Evolutionary conservation across 2,888 invertebrate genomes (phyloP).

Genomic region (Hybos culiciformis): DNA sequence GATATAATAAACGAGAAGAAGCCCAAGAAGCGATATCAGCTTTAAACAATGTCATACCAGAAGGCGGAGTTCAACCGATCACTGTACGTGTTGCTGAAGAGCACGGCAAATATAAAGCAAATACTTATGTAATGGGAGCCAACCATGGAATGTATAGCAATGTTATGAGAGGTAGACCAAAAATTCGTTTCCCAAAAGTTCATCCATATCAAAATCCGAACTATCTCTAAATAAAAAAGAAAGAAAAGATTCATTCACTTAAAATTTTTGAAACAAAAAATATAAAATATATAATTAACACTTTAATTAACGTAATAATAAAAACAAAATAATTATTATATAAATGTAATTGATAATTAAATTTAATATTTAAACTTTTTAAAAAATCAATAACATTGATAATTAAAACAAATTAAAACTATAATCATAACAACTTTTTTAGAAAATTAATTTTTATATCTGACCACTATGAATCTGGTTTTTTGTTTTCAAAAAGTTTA

Average conservation of each 20-base stretch:
- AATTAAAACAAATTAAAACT: too few relatives aligned
- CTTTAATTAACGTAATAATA: conserved; percentile 27
- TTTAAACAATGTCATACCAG: conserved; percentile 71
- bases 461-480: too few relatives aligned
- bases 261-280: conserved; percentile 6
- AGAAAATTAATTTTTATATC: too few relatives aligned
- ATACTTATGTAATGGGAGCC: conserved; percentile 26
- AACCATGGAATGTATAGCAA: conserved; percentile 27
- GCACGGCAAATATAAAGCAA: conserved; percentile 36
- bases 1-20: conserved; percentile 76
- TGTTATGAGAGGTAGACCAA: conserved; percentile 38
- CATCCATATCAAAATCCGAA: conserved; percentile 32
- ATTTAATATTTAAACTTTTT: too few relatives aligned
- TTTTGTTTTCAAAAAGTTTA: too few relatives aligned
- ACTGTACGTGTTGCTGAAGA: conserved; percentile 48
- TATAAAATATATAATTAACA: conserved; percentile 22
- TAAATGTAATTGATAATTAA: too few relatives aligned
- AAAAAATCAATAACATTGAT: too few relatives aligned
- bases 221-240: conserved; percentile 14
- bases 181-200: conserved; percentile 36
- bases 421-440: too few relatives aligned
- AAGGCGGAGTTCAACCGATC: conserved; percentile 70
- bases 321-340: conserved; percentile 2
- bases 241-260: conserved; percentile 8
- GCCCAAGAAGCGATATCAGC: conserved; percentile 80